A percentile compares a stretch with the other conserved stretches of the same genome.
Evolutionary conservation across 2,113 vertebrate genomes (phyloP).

Genomic region (Clarias magur): DNA sequence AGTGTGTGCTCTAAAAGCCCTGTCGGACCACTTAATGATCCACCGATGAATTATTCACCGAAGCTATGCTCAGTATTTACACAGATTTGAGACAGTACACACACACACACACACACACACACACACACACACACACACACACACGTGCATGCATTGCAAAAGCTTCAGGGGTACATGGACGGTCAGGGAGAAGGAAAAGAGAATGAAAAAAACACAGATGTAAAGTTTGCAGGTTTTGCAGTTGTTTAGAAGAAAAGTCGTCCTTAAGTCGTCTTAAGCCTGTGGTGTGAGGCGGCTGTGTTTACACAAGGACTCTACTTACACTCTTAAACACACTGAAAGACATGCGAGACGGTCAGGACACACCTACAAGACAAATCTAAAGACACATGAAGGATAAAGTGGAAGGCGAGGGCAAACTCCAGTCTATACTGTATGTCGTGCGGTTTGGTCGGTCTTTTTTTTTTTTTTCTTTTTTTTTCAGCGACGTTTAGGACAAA

Average conservation of each 20-base stretch:
- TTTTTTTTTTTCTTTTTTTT: conserved; percentile 27
- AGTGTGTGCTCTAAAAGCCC: conserved; percentile 29
- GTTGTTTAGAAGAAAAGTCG: background rate
- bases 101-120: conserved; percentile 2
- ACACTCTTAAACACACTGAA: conserved; percentile 16
- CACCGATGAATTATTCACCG: conserved; percentile 52
- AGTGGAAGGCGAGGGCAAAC: conserved; percentile 30
- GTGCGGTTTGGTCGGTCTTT: conserved; percentile 46
- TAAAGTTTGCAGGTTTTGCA: background rate
- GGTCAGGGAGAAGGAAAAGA: background rate
- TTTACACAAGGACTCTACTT: conserved; percentile 20
- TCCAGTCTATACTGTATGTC: conserved; percentile 25
- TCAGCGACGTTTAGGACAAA: conserved; percentile 12
- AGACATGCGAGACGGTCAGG: background rate
- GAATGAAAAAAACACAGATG: background rate
- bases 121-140: no score
- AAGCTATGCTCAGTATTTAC: conserved; percentile 27
- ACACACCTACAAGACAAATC: conserved; percentile 24
- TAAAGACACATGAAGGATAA: background rate
- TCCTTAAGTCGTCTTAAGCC: background rate
- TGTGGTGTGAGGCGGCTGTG: conserved; percentile 17
- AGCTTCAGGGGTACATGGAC: background rate
- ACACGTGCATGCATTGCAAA: background rate
- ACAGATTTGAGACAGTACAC: conserved; percentile 34
- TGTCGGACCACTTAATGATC: conserved; percentile 16